phyloP scores from a whole-genome alignment of 2,888 invertebrate species.

The Lasius fuliginosus region DNA sequence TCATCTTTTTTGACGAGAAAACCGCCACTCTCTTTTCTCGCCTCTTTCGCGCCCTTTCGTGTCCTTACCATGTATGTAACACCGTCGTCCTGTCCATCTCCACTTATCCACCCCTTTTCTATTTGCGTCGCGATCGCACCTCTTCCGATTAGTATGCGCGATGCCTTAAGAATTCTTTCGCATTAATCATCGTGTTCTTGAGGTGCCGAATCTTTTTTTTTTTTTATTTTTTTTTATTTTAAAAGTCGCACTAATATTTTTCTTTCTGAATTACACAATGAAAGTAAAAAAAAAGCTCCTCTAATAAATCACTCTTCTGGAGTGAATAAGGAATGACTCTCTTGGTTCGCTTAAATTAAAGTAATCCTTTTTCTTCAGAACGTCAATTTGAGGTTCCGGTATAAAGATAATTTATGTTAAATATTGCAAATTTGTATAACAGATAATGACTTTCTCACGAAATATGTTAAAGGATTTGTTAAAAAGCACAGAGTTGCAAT shows the following conservation, averaged over 20 bases:
- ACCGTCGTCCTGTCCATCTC: conserved; percentile 1
- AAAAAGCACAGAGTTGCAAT: background rate
- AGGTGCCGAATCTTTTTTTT: background rate
- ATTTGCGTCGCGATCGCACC: conserved; percentile 10
- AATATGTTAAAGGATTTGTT: background rate
- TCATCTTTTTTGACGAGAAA: conserved; percentile 77
- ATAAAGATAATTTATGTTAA: background rate
- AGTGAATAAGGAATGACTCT: background rate
- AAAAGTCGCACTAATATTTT: background rate
- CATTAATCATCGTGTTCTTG: background rate
- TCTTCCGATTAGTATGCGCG: conserved; percentile 18
- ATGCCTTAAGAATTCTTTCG: background rate
- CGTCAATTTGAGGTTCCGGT: background rate
- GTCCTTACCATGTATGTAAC: background rate
- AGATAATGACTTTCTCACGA: background rate
- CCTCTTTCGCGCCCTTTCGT: conserved; percentile 19
- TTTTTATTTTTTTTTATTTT: background rate
- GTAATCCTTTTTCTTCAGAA: background rate
- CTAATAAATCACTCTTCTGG: background rate
- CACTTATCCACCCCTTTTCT: conserved; percentile 22
- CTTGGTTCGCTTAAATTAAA: background rate
- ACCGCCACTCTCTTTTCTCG: conserved; percentile 55
- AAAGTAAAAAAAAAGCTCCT: background rate
- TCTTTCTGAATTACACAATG: background rate
- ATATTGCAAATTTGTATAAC: background rate